Percentiles rank a stretch among this genome's conserved stretches.
Conservation (phyloP, 2,113 vertebrate species). For the Ploceus nigricollis region DNA sequence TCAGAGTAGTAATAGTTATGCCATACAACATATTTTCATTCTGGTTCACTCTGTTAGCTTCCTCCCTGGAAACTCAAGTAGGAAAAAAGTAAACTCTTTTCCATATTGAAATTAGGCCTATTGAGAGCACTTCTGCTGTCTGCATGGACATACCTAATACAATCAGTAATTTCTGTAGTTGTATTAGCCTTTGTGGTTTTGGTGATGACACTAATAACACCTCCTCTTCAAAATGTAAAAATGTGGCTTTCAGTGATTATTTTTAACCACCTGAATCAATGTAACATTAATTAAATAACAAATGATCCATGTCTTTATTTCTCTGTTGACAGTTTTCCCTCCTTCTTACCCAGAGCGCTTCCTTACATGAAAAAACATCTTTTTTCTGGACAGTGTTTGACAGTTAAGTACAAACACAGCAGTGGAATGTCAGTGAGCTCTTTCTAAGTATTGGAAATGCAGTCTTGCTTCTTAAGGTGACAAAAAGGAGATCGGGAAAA, state of each 20-base stretch:
- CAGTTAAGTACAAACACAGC: not conserved
- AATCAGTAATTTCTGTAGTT: not conserved
- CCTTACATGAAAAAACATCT: not conserved
- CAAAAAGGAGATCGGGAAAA: not conserved
- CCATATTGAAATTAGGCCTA: not conserved
- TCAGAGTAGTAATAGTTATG: not conserved
- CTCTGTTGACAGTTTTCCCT: not conserved
- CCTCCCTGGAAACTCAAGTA: not conserved
- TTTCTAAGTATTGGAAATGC: not conserved
- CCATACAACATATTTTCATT: not conserved
- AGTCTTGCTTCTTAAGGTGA: not conserved
- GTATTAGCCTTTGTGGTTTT: not conserved
- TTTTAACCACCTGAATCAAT: not conserved
- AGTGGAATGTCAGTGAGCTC: not conserved
- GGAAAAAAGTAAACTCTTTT: not conserved
- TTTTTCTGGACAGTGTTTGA: not conserved
- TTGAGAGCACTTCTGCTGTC: not conserved
- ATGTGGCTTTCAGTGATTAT: not conserved
- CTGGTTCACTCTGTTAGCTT: not conserved
- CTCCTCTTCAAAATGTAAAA: not conserved
- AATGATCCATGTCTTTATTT: not conserved
- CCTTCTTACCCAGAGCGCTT: accelerated
- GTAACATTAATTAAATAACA: not conserved
- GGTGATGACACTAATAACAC: not conserved
- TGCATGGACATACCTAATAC: not conserved